Evolutionary conservation across 2,888 invertebrate species (phyloP), one percentile per base, ranked within the genome.

Genomic region (Rhogogaster chlorosoma): DNA sequence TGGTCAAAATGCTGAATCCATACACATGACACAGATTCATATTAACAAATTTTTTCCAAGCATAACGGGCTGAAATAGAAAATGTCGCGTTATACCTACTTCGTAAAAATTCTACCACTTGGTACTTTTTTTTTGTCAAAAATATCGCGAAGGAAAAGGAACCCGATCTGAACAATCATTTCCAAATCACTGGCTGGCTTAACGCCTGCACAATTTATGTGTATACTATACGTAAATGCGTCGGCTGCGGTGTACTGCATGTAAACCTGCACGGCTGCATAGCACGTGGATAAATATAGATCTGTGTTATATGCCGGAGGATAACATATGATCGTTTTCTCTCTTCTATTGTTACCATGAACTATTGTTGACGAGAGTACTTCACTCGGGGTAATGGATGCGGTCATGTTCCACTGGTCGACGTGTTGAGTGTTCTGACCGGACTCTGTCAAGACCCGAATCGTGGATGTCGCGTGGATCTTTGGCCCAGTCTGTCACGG

Each of bases 341-440:
- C 80, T 61, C 32, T 38, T 36, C 61, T 22, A 80, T 80, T 80
- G 80, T 80, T 61, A 61, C 57, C 38, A 26, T 80, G 49, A 61
- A 80, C 80, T 80, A 80, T 80, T 80, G 80, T 80, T 61, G 80
- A 61, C 80, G 80, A 61, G 80, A 80, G 80, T 61, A 80, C 80
- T 80, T 80, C 80, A 61, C 42, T 80, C 61, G 38, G 38, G 22
- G 80, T 80, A 80, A 80, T 80, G 80, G 80, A 80, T 80, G 80
- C 80, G 80, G 80, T 80, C 57, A 18, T 61, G 61, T 12, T 61
- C n/a, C 22, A 73, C 22, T 42, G 42, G 32, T 80, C 61, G 38
- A 5, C 38, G 57, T 22, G 32, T 61, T 15, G 61, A 38, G 80
- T 80, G 80, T 80, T 80, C 61, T 61, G 61, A 61, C 80, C 38